A percentile compares a stretch with the other conserved stretches of the same genome.
phyloP scores from a whole-genome alignment of 2,113 vertebrate species.

The Uropsilus gracilis region DNA sequence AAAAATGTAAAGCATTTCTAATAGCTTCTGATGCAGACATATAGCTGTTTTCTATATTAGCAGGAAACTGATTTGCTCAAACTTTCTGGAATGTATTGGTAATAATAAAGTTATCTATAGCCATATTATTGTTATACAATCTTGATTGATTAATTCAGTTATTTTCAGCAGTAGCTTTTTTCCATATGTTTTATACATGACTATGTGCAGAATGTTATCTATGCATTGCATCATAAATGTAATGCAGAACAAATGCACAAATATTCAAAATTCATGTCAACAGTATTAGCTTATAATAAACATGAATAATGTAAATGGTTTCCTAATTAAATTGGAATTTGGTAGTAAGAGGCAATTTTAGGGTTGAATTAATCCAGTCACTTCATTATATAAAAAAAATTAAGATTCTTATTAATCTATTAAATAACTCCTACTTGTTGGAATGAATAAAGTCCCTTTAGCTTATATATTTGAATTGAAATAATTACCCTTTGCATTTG shows the following conservation, averaged over 20 bases:
- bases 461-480: not conserved
- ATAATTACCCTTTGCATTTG: not conserved
- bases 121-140: not conserved
- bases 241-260: not conserved
- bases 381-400: not conserved
- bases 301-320: not conserved
- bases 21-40: not conserved
- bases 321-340: constrained; percentile 11
- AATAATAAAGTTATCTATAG: not conserved
- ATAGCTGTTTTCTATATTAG: not conserved
- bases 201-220: not conserved
- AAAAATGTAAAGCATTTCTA: not conserved
- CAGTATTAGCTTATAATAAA: not conserved
- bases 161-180: not conserved
- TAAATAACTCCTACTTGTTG: not conserved
- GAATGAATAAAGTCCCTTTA: not conserved
- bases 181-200: not conserved
- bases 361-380: not conserved
- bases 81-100: not conserved
- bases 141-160: not conserved
- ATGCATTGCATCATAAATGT: not conserved
- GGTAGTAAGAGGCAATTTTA: not conserved
- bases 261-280: not conserved
- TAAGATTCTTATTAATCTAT: not conserved
- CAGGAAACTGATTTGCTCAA: not conserved